A percentile compares a stretch with the other conserved stretches of the same genome.
Conservation (phyloP, 2,113 vertebrate genomes). For the rabbit (Oryctolagus cuniculus) region DNA sequence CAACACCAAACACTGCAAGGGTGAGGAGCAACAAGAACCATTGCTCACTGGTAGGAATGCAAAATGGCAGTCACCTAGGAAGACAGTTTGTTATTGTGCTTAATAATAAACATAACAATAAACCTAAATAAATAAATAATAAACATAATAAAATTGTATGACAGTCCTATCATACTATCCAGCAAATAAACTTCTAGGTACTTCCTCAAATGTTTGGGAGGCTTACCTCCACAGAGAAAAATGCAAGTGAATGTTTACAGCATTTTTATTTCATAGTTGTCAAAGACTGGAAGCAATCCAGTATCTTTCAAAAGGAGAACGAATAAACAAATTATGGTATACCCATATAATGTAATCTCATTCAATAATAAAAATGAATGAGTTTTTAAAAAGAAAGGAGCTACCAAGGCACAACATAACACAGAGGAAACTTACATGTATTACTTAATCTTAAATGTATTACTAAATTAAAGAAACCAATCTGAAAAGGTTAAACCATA, state of each 20-base stretch:
- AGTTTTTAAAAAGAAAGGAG: neutral
- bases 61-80: neutral
- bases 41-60: neutral
- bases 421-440: neutral
- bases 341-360: neutral
- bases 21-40: neutral
- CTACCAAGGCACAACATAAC: neutral
- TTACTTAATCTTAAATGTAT: neutral
- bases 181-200: neutral
- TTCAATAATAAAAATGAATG: conserved; percentile 56
- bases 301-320: neutral
- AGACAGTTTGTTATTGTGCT: neutral
- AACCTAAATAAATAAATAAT: no score
- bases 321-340: neutral
- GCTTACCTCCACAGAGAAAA: neutral
- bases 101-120: no score
- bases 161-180: neutral
- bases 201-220: neutral
- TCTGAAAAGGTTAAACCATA: neutral
- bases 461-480: neutral
- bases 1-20: neutral
- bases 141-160: no score
- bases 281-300: neutral
- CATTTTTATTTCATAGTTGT: neutral
- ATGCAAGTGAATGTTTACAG: neutral